A percentile compares a stretch with the other conserved stretches of the same genome.
Evolutionary conservation across 2,797 vertebrate species (phyloP).

Genomic region (Acanthopagrus latus): DNA sequence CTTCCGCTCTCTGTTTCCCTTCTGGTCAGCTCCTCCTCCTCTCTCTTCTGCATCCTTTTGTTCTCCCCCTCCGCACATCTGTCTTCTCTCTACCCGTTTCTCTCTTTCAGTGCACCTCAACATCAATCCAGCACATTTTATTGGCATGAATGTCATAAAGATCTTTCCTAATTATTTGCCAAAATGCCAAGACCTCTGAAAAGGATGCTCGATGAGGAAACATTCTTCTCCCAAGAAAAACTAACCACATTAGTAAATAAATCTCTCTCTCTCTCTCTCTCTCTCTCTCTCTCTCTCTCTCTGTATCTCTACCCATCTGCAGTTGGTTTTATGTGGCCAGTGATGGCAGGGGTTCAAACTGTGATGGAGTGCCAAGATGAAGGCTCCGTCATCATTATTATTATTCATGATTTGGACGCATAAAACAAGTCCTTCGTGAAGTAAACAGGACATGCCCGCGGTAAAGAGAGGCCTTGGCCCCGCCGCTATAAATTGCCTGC

Average conservation of each 20-base stretch:
- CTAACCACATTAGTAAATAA: conserved; percentile 41
- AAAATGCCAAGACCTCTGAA: conserved; percentile 44
- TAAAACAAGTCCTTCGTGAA: conserved; percentile 70
- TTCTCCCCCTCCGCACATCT: conserved; percentile 1
- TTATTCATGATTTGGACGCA: conserved; percentile 70
- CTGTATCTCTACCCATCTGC: conserved; percentile 17
- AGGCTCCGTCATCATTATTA: conserved; percentile 67
- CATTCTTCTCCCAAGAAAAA: conserved; percentile 15
- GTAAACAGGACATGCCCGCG: conserved; percentile 70
- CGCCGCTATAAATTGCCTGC: conserved; percentile 61
- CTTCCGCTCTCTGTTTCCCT: conserved; percentile 48
- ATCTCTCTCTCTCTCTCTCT: conserved; percentile 3
- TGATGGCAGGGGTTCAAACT: conserved; percentile 55
- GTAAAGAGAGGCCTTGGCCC: conserved; percentile 57
- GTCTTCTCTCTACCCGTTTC: conserved; percentile 23
- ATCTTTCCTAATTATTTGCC: conserved; percentile 51
- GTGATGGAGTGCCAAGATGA: conserved; percentile 61
- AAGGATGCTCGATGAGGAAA: conserved; percentile 17
- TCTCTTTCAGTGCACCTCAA: conserved; percentile 21
- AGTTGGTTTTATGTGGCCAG: conserved; percentile 50
- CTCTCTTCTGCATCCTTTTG: conserved; percentile 19
- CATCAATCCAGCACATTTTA: conserved; percentile 36
- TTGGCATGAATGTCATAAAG: conserved; percentile 47
- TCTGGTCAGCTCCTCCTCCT: conserved; percentile 47
- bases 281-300: conserved; percentile 15